Evolutionary conservation across 2,888 invertebrate genomes (phyloP).

Genomic region (Polyploca ridens): DNA sequence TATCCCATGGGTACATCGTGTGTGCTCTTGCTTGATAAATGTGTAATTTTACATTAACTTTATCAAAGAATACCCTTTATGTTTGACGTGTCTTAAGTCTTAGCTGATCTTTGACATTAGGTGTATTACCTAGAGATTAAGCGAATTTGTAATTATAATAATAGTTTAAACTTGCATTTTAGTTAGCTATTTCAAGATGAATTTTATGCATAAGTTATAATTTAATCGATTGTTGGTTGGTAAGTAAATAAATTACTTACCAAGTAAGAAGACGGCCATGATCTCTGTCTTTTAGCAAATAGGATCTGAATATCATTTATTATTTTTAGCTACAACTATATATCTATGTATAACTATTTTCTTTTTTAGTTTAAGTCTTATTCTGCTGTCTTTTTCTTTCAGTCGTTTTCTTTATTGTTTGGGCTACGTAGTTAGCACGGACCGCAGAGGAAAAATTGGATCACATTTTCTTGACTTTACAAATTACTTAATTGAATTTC

Average conservation of each 20-base stretch:
- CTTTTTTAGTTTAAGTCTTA: no score
- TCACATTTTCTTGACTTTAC: no score
- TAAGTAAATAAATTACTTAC: neutral
- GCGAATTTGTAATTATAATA: neutral
- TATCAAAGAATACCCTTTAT: neutral
- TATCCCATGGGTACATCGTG: slow-evolving; percentile 6
- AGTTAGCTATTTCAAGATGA: neutral
- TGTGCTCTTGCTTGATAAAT: neutral
- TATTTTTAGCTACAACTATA: no score
- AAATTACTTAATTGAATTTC: no score
- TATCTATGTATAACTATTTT: no score
- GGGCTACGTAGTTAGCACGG: no score
- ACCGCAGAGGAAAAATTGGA: no score
- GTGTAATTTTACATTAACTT: slow-evolving; percentile 6
- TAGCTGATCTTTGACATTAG: neutral
- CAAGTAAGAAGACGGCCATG: no score
- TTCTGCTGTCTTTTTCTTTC: no score
- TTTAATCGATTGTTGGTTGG: neutral
- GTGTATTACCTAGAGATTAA: neutral
- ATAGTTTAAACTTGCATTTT: neutral
- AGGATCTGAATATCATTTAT: no score
- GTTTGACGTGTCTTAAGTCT: slow-evolving; percentile 1
- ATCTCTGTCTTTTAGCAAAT: no score
- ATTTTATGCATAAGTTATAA: neutral
- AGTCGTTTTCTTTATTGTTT: no score